A percentile compares a stretch with the other conserved stretches of the same genome.
Evolutionary conservation across 1,140 invertebrate species (phyloP).

Genomic region (Drosophila pseudoobscura): DNA sequence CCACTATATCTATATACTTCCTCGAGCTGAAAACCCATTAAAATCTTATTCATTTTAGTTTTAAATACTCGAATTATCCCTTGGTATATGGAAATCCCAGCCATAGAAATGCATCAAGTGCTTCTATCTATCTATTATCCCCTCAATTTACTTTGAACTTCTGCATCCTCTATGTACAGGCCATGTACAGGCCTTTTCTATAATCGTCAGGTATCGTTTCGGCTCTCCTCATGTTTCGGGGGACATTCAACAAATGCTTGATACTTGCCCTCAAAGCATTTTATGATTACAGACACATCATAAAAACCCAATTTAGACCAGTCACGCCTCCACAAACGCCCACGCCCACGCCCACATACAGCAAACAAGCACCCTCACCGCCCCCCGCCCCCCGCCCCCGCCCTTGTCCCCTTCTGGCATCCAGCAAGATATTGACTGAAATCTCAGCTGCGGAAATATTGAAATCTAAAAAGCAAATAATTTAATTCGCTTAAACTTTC

Average conservation of each 20-base stretch:
- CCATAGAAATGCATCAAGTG: too few species aligned
- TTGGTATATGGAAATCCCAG: too few species aligned
- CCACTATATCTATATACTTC: too few species aligned
- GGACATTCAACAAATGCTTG: conserved; percentile 53
- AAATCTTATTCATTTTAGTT: too few species aligned
- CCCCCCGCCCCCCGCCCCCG: too few species aligned
- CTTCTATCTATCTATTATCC: too few species aligned
- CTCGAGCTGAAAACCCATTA: too few species aligned
- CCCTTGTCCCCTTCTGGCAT: too few species aligned
- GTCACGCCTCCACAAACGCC: conserved; percentile 30
- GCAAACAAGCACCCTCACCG: conserved; percentile 9
- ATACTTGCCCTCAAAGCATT: conserved; percentile 51
- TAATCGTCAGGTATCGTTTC: neutral
- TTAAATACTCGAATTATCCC: too few species aligned
- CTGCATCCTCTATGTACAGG: too few species aligned
- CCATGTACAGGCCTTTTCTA: neutral
- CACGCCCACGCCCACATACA: neutral
- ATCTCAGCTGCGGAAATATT: conserved; percentile 80
- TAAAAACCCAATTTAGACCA: conserved; percentile 56
- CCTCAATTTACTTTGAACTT: too few species aligned
- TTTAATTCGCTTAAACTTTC: conserved; percentile 81
- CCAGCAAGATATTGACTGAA: conserved; percentile 66
- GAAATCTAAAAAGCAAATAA: conserved; percentile 82
- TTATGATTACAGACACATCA: conserved; percentile 61
- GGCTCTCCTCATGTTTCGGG: too few species aligned